These are phyloP conservation scores for Acanthosepion lycidas DNA, from an alignment of 2,888 invertebrate species.

Conservation along the genomic window DNA sequence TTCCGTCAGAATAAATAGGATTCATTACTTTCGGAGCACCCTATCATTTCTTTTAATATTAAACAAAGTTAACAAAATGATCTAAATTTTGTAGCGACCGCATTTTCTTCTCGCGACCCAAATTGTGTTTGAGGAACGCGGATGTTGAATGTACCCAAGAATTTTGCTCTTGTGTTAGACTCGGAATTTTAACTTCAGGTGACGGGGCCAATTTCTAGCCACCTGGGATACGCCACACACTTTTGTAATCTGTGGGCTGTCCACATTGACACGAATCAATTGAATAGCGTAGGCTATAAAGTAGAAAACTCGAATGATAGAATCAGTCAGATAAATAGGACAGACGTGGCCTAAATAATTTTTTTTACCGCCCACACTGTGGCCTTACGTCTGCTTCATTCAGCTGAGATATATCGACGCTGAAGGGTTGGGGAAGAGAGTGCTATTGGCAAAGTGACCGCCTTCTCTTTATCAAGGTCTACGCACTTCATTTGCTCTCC, in stretches of 20 bases:
- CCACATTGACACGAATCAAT: background rate
- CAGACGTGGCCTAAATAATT: background rate
- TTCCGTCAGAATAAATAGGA: no score
- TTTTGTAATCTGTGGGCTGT: background rate
- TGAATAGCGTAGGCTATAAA: background rate
- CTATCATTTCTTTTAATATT: no score
- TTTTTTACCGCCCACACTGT: background rate
- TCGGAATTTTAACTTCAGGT: background rate
- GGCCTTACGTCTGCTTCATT: background rate
- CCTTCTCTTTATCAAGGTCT: background rate
- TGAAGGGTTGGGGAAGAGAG: background rate
- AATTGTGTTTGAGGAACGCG: background rate
- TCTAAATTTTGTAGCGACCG: background rate
- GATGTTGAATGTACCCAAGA: background rate
- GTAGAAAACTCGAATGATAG: background rate
- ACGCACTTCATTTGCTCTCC: background rate
- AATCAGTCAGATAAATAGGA: slow-evolving; percentile 33
- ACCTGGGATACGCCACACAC: background rate
- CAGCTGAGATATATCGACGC: background rate
- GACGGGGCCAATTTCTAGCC: background rate
- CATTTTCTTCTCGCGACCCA: background rate
- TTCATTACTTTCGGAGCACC: no score
- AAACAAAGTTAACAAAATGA: no score
- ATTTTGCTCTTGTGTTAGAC: background rate
- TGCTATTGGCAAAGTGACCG: background rate